These are phyloP conservation scores for Pteruthius melanotis DNA, from an alignment of 2,113 vertebrate genomes.

Conservation along the genomic window DNA sequence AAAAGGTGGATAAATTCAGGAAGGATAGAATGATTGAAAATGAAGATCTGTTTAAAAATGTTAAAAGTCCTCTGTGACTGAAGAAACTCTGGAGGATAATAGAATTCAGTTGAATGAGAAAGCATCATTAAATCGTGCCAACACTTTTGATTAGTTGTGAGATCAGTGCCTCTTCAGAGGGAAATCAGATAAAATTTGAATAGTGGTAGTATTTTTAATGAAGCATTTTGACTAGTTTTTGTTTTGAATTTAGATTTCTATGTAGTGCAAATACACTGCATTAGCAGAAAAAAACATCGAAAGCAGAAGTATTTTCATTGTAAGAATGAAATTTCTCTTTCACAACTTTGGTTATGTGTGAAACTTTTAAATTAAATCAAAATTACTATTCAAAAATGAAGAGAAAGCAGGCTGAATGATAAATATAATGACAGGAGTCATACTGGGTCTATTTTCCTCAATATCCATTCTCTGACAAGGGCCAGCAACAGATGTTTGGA, in stretches of 20 bases:
- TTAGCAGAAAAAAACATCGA: neutral
- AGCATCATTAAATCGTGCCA: neutral
- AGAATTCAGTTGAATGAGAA: neutral
- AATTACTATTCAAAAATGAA: neutral
- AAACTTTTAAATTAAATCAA: neutral
- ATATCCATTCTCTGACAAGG: neutral
- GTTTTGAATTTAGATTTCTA: neutral
- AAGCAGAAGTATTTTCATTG: neutral
- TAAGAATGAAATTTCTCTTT: neutral
- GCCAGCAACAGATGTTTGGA: neutral
- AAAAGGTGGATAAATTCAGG: neutral
- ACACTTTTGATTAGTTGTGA: neutral
- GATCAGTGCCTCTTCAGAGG: neutral
- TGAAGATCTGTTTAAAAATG: neutral
- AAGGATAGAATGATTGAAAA: neutral
- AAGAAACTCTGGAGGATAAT: neutral
- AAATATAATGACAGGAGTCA: neutral
- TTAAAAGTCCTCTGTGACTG: neutral
- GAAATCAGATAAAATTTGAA: neutral
- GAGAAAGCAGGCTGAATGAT: neutral
- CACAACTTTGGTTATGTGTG: rapidly evolving
- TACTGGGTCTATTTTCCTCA: neutral
- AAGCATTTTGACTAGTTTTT: neutral
- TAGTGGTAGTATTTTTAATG: neutral
- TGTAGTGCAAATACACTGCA: neutral